Evolutionary conservation across 2,888 invertebrate genomes (phyloP), one percentile per base, ranked within the genome.

Genomic region (Parapristionchus giblindavisi): DNA sequence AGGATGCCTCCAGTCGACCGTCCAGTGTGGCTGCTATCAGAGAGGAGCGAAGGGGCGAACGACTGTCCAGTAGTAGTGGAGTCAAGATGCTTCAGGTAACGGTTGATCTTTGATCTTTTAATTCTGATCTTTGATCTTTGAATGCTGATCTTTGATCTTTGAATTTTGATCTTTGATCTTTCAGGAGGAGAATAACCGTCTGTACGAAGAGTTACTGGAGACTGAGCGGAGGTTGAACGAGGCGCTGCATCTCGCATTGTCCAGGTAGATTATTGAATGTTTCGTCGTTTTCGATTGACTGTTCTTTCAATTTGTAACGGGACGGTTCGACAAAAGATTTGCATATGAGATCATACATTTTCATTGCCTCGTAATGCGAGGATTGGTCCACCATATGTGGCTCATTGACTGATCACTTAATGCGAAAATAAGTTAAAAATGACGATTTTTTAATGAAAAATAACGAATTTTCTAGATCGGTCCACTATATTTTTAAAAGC

Each of bases 161-260:
- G 24, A 27, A 56, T 32, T 6, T 2, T 56, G 29, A 56, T 27
- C 4, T 36, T 5, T 34, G 2, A 17, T 4, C 17, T 70, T 11
- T 2, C 43, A 72, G 72, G 72, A 72, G 24, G 72, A 72, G 38
- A 72, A 58, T 34, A 40, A 27, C n/a, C 60, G 60, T 14, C n/a
- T 72, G 24, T 24, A 51, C 24, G 40, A 60, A 27, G 72, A 72
- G 24, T 40, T 81, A 32, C 24, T 82, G 27, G 74, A 71, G 27
- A 73, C 75, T 2, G 83, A 83, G 73, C 63, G 76, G 60, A 80
- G 79, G 27, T 63, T 82, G n/a, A 82, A 82, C 63, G 58, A 78
- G 17, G 74, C 77, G 29, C 72, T 81, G 3, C 66, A 71, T 38
- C 66, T 72, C 4, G 43, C 27, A 1, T 21, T 75, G 32, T 54